Conservation (phyloP, 2,888 invertebrate genomes). For the Phyllotreta cruciferae region DNA sequence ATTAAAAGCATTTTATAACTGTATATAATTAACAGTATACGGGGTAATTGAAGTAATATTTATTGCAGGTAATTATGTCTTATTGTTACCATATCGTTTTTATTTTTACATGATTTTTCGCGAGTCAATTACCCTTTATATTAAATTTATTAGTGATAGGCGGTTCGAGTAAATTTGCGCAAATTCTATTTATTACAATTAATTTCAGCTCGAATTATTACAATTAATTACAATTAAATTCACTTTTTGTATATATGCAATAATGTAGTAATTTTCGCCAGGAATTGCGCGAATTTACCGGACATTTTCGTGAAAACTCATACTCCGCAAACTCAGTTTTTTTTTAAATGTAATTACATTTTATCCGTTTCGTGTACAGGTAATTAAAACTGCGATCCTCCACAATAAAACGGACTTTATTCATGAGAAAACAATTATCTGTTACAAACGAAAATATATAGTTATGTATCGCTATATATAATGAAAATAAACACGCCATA, state of each 20-base stretch:
- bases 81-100: conserved; percentile 39
- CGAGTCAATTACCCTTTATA: conserved; percentile 35
- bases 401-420: conserved; percentile 43
- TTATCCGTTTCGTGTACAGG: too few relatives aligned
- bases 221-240: too few relatives aligned
- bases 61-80: conserved; percentile 38
- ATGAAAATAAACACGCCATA: neutral
- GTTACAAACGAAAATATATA: conserved; percentile 42
- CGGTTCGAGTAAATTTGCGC: conserved; percentile 16
- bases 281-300: too few relatives aligned
- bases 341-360: too few relatives aligned
- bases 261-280: too few relatives aligned
- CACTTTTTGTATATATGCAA: too few relatives aligned
- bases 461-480: conserved; percentile 30
- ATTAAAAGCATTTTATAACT: conserved; percentile 43
- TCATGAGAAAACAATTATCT: conserved; percentile 41
- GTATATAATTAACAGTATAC: conserved; percentile 43
- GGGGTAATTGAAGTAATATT: conserved; percentile 37
- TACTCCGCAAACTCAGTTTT: too few relatives aligned
- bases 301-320: too few relatives aligned
- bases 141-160: conserved; percentile 35
- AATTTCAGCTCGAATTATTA: too few relatives aligned
- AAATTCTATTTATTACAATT: neutral
- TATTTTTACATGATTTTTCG: conserved; percentile 27
- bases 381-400: too few relatives aligned